Base-by-base conservation (phyloP, 2,888 invertebrate species). In the Taenaris catops region DNA sequence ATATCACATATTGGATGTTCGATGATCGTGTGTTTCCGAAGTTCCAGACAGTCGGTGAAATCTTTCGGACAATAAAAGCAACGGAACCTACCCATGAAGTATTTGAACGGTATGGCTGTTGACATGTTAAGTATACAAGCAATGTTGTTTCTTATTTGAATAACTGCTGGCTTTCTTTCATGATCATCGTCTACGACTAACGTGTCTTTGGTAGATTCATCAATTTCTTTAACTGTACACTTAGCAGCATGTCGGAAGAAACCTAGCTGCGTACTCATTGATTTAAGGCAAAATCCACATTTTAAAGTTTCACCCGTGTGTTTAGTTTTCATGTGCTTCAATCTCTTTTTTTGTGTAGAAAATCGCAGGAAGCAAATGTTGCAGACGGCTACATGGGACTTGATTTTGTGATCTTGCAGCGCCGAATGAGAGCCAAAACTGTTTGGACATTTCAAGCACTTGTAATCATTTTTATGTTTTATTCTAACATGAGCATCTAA, bases 41-140 rank as follows among this genome's bases (percentile, higher is more conserved):
- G 53, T 16, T 63, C 61, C 1, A 66, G 58, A 33, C 75, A 72
- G 8, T 64, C 58, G 0, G 44, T 51, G 21, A 74, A 83, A 29
- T 74, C 65, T 53, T 67, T 63, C 0, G 71, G 48, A 40, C 83
- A 84, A 35, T 76, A 84, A 34, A 83, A 84, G 44, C 84, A 84
- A 9, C 69, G 46, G 31, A 81, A 78, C 29, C 61, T 63, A 32
- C 64, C 71, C 57, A 71, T 61, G 38, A 61, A 78, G 46, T 63
- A 68, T 41, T 75, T 80, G 25, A 83, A 83, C 0, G 83, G 83
- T n/a, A 80, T 46, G 1, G 65, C 74, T 0, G 76, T 74, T 0
- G 79, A 71, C 63, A 70, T 74, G 34, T 79, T 80, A 0, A 83
- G 48, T 6, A 84, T 57, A 8, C 58, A 64, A 0, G 72, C 69